Evolutionary conservation across 2,113 vertebrate species (phyloP), one percentile per base, ranked within the genome.

Genomic region (Procavia capensis): DNA sequence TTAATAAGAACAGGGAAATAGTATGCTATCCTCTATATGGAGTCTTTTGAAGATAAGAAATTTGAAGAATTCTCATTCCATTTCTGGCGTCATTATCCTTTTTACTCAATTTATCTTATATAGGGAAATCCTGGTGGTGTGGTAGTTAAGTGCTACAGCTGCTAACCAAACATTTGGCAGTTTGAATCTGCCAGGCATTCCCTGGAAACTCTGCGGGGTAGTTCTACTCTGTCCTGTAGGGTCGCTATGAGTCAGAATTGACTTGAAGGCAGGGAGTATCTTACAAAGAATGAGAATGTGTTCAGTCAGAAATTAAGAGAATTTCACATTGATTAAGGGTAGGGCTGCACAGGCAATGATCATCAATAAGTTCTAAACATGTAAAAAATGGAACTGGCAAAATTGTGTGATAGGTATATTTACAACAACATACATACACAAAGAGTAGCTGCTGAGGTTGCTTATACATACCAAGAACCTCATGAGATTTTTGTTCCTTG

Each of bases 1-100:
- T 95, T 94, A 68, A 41, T 82, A 70, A 88, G 95, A 90, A 68
- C 57, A 76, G 34, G 59, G 43, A 91, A 70, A 81, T 78, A 68
- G 8, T 88, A 25, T 89, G 79, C 27, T 90, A 0, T 64, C 39
- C 34, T 85, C 17, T 24, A 85, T 76, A 59, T 2, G 41, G 54
- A 63, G 11, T 88, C 25, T 86, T 89, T 36, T 88, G 72, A 76
- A 17, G 43, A 74, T 92, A 80, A 92, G 84, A 94, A 57, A 88
- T 95, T 72, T 95, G 1, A 10, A 61, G 87, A 93, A 90, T 63
- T 93, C 39, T 83, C 87, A 31, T 70, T 70, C 66, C 20, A 93
- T 16, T 87, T 95, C 19, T 92, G 57, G 34, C 70, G 91, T 63
- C 66, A 39, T 74, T 90, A 47, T 36, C 22, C 3, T 88, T 95